A percentile compares a stretch with the other conserved stretches of the same genome.
These are phyloP conservation scores for Melitaea athalia DNA, from an alignment of 2,888 invertebrate genomes.

Conservation along the genomic window DNA sequence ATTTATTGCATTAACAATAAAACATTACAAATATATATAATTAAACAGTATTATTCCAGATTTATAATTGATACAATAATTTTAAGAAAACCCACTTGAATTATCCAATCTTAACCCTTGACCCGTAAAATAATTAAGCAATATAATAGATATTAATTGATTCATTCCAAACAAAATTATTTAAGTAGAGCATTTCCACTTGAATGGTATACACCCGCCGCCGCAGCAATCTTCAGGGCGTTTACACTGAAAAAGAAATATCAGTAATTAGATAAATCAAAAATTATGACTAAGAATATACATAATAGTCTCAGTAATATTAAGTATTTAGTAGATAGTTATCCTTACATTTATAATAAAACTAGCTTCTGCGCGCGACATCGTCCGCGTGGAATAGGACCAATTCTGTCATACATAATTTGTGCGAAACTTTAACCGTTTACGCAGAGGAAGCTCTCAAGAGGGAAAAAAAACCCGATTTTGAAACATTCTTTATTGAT, in stretches of 20 bases:
- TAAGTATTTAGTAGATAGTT: too few species aligned
- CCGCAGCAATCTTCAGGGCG: constrained; percentile 45
- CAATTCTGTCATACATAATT: too few species aligned
- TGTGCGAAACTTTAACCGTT: too few species aligned
- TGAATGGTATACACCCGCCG: constrained; percentile 42
- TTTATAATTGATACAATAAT: constrained; percentile 86
- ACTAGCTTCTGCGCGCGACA: too few species aligned
- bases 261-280: neutral
- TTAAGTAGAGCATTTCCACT: constrained; percentile 44
- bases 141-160: constrained; percentile 1
- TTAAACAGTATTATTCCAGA: constrained; percentile 47
- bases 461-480: too few species aligned
- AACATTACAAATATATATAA: constrained; percentile 12
- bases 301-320: too few species aligned
- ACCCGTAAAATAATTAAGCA: constrained; percentile 83
- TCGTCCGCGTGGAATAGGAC: too few species aligned
- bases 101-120: constrained; percentile 86
- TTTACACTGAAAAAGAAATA: constrained; percentile 39
- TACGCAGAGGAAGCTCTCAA: too few species aligned
- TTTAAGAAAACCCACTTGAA: constrained; percentile 89
- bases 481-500: too few species aligned
- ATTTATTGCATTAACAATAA: constrained; percentile 12
- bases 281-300: too few species aligned
- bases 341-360: too few species aligned
- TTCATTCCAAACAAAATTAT: neutral